Evolutionary conservation across 2,797 vertebrate species (phyloP), one percentile per base, ranked within the genome.

Genomic region (Luscinia luscinia): DNA sequence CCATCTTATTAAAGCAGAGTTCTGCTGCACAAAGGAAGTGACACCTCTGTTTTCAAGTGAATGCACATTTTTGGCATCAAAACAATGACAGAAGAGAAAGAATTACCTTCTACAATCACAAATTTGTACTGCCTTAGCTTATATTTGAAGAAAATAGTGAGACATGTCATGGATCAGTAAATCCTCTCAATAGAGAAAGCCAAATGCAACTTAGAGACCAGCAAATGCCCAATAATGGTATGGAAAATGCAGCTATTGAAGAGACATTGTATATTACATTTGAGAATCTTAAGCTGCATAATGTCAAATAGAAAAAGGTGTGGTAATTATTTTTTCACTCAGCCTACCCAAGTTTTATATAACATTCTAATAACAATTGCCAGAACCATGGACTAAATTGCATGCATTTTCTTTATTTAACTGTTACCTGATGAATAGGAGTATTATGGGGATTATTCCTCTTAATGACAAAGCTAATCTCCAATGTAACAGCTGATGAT

Each of bases 391-490:
- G 89, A 93, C 52, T 96, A 93, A 95, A 88, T 87, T 76, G 76
- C 86, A 92, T 77, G 69, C 68, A 87, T 96, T 96, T 96, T 87
- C 87, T 91, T 95, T 83, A 90, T 93, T 95, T 95, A 96, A 96
- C 96, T 80, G 51, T 59, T 96, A 85, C 95, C 95, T 94, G 96
- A 97, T 93, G 96, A 97, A 96, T 76, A 95, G 85, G 84, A 97
- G 90, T 90, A 93, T 90, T 95, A 94, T 61, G 77, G 32, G 95
- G 95, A 97, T 97, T 96, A 95, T 90, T 67, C 66, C 75, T 91
- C 93, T 90, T 97, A 97, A 97, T 96, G 93, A 94, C 80, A 94
- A 94, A 69, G 51, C 80, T 97, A 96, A 97, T 96, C 96, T 97
- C 96, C 95, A 95, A 15, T 96, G 94, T 96, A 96, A 96, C 67